A percentile compares a stretch with the other conserved stretches of the same genome.
These are phyloP conservation scores for Acronicta alni DNA, from an alignment of 2,888 invertebrate species.

Conservation along the genomic window DNA sequence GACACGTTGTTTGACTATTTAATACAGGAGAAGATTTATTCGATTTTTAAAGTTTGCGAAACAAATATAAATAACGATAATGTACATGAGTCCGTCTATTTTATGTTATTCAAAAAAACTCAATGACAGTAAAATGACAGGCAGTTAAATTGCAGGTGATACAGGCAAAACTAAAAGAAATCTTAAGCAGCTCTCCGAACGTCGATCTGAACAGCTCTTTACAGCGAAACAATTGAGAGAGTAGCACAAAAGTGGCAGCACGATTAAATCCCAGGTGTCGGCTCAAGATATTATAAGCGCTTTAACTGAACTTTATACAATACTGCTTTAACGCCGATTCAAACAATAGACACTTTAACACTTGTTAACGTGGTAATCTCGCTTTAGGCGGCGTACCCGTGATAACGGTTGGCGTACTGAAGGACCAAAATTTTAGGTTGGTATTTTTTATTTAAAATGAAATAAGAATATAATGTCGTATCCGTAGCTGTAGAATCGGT, in stretches of 20 bases:
- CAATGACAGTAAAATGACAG: no score
- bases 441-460: neutral
- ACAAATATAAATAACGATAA: no score
- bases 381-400: slow-evolving; percentile 47
- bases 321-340: slow-evolving; percentile 61
- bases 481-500: no score
- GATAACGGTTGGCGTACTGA: slow-evolving; percentile 12
- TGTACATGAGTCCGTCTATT: no score
- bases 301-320: slow-evolving; percentile 70
- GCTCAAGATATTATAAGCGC: slow-evolving; percentile 64
- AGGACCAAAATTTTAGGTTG: neutral
- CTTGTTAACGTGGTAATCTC: slow-evolving; percentile 75
- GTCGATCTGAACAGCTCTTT: slow-evolving; percentile 27
- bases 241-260: slow-evolving; percentile 41
- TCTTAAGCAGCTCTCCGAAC: neutral
- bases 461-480: neutral
- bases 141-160: neutral
- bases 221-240: slow-evolving; percentile 46
- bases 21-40: no score
- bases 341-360: slow-evolving; percentile 70
- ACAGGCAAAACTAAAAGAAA: neutral
- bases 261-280: slow-evolving; percentile 66
- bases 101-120: no score
- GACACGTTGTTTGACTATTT: no score
- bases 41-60: no score